Conservation (phyloP, 2,888 invertebrate genomes). For the Gordius sp. region DNA sequence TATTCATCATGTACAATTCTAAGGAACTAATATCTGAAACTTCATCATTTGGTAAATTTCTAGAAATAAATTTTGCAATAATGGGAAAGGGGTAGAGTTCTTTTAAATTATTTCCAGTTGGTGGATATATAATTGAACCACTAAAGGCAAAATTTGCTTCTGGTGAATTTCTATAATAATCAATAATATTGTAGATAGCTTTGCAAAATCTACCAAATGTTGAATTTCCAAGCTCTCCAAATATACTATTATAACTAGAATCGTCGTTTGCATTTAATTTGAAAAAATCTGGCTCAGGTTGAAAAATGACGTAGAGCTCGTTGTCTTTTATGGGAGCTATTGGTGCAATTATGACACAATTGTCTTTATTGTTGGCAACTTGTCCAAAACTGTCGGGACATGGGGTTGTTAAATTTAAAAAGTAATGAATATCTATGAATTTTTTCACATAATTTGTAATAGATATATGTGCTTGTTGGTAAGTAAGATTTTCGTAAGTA, state of each 20-base stretch:
- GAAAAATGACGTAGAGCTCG: neutral
- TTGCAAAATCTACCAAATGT: neutral
- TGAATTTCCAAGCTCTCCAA: neutral
- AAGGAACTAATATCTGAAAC: conserved; percentile 6
- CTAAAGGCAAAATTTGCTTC: neutral
- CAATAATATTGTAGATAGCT: neutral
- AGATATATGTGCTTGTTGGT: too few species aligned
- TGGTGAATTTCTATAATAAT: neutral
- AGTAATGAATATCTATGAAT: neutral
- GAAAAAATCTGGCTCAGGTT: neutral
- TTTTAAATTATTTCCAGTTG: neutral
- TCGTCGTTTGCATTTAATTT: too few species aligned
- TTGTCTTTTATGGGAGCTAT: neutral
- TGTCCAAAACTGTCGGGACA: neutral
- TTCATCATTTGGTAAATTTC: neutral
- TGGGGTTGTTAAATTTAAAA: neutral
- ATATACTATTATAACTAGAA: too few species aligned
- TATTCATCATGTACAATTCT: neutral
- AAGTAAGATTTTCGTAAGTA: too few species aligned
- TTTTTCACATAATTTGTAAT: neutral
- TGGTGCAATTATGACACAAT: neutral
- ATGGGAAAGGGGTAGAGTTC: neutral
- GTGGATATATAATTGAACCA: neutral
- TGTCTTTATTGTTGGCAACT: neutral
- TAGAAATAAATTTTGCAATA: neutral